phyloP scores from a whole-genome alignment of 2,797 vertebrate genomes.

The Phalloptychus januarius region DNA sequence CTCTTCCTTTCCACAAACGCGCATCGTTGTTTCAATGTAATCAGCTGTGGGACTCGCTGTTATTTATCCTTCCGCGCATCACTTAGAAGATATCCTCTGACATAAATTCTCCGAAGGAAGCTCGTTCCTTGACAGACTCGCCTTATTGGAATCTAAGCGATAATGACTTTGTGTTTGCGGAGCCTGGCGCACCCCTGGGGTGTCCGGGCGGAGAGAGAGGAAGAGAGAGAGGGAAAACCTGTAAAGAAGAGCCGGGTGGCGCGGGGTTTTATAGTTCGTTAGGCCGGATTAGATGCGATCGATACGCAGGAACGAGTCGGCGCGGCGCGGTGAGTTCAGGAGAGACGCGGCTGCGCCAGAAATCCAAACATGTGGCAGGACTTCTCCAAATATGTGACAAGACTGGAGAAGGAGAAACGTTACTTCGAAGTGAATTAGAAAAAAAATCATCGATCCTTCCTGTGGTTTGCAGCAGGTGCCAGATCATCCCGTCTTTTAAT shows the following conservation, averaged over 20 bases:
- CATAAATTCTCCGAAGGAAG: constrained; percentile 79
- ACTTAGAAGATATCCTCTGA: constrained; percentile 78
- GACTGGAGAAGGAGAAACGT: background rate
- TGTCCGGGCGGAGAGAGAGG: constrained; percentile 50
- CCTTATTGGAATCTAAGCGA: constrained; percentile 80
- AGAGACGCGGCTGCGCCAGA: constrained; percentile 36
- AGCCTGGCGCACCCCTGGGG: constrained; percentile 71
- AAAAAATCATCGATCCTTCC: background rate
- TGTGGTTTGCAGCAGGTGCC: constrained; percentile 49
- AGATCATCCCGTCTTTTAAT: constrained; percentile 18
- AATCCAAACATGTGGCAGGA: constrained; percentile 18
- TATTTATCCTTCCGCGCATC: constrained; percentile 78
- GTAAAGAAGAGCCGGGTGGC: constrained; percentile 68
- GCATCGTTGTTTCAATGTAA: constrained; percentile 81
- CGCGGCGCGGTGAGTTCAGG: constrained; percentile 42
- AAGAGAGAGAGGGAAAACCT: constrained; percentile 7
- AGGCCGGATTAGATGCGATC: constrained; percentile 71
- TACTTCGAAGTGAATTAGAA: background rate
- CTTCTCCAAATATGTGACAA: constrained; percentile 5
- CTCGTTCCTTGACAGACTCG: constrained; percentile 76
- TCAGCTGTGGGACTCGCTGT: constrained; percentile 74
- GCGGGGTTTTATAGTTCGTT: constrained; percentile 64
- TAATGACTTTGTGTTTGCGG: constrained; percentile 82
- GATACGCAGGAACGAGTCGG: constrained; percentile 54
- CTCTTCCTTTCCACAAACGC: constrained; percentile 84